A percentile compares a stretch with the other conserved stretches of the same genome.
phyloP scores from a whole-genome alignment of 2,113 vertebrate species.

The Martes martes region DNA sequence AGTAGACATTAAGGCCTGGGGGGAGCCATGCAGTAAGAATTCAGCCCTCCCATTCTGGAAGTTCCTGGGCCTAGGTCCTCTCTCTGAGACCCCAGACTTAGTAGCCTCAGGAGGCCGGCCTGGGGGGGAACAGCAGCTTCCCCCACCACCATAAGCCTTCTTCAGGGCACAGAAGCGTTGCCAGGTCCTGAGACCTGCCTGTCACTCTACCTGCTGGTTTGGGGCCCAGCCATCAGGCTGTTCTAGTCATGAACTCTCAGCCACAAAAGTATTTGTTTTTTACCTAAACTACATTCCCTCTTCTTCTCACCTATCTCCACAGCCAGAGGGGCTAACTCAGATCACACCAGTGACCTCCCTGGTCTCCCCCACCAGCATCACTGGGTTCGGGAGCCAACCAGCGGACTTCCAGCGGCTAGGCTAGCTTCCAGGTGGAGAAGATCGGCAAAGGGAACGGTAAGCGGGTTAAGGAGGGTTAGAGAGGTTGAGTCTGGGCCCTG shows the following conservation, averaged over 20 bases:
- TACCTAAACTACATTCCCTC: neutral
- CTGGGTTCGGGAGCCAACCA: neutral
- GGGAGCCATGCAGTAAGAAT: neutral
- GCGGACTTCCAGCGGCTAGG: neutral
- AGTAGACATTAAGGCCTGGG: neutral
- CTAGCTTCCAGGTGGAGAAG: neutral
- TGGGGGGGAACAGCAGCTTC: neutral
- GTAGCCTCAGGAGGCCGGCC: neutral
- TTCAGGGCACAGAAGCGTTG: neutral
- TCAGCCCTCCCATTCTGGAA: neutral
- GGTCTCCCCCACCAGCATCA: neutral
- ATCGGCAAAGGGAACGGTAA: neutral
- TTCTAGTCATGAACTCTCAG: neutral
- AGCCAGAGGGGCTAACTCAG: neutral
- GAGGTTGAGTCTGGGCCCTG: neutral
- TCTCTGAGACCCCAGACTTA: neutral
- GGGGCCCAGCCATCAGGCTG: neutral
- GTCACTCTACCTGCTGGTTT: neutral
- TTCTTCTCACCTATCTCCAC: neutral
- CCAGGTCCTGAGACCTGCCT: neutral
- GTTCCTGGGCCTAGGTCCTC: neutral
- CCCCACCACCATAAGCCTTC: neutral
- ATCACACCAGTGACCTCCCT: neutral
- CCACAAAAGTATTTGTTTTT: neutral
- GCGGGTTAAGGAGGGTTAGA: neutral